phyloP scores from a whole-genome alignment of 92 coral and sea anemone genomes.

The Phenganax stokvisi region DNA sequence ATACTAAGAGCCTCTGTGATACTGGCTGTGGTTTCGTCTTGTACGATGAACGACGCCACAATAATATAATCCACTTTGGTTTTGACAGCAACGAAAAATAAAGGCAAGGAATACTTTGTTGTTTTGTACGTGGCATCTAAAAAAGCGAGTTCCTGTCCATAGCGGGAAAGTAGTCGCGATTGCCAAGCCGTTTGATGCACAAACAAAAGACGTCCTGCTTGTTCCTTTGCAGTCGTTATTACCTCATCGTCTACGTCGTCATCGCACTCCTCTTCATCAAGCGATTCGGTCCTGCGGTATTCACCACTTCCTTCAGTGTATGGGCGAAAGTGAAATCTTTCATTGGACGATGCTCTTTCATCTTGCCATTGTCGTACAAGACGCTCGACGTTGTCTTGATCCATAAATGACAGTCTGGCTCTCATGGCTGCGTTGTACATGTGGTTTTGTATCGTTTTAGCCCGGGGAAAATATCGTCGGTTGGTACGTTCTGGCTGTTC shows the following conservation, averaged over 20 bases:
- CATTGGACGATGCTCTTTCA: background rate
- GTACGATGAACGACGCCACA: slow-evolving; percentile 47
- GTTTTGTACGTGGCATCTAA: slow-evolving; percentile 59
- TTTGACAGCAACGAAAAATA: slow-evolving; percentile 53
- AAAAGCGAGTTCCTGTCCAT: slow-evolving; percentile 46
- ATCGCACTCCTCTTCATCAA: background rate
- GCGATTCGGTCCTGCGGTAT: background rate
- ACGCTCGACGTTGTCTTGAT: slow-evolving; percentile 30
- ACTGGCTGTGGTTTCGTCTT: slow-evolving; percentile 42
- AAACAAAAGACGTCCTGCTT: slow-evolving; percentile 35
- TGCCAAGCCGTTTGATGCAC: slow-evolving; percentile 58
- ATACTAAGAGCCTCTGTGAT: slow-evolving; percentile 48
- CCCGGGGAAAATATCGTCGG: background rate
- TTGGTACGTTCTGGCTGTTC: slow-evolving; percentile 6
- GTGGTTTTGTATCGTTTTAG: background rate
- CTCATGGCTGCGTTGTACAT: too few relatives aligned
- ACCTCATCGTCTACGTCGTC: background rate
- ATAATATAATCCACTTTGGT: slow-evolving; percentile 56
- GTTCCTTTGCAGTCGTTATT: background rate
- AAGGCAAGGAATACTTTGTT: slow-evolving; percentile 49
- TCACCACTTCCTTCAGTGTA: slow-evolving; percentile 28
- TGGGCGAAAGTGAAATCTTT: slow-evolving; percentile 23
- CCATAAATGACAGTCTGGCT: background rate
- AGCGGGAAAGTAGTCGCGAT: slow-evolving; percentile 32
- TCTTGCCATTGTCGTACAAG: slow-evolving; percentile 5